phyloP scores from a whole-genome alignment of 2,888 invertebrate genomes.

The Aelia acuminata region DNA sequence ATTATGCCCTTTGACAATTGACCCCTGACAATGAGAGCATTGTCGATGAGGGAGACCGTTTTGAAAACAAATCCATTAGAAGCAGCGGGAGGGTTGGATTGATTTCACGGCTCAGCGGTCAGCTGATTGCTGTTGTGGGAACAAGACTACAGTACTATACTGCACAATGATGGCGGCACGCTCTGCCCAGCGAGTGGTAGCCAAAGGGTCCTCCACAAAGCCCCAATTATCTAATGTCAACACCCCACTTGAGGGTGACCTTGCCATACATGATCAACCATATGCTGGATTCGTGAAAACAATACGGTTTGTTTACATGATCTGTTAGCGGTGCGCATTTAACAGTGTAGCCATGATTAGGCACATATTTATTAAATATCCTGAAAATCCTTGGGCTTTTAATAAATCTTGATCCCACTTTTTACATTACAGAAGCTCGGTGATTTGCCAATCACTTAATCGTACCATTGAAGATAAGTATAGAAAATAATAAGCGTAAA shows the following conservation, averaged over 20 bases:
- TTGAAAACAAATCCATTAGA: constrained; percentile 52
- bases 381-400: too few species aligned
- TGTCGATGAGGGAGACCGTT: background rate
- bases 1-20: constrained; percentile 23
- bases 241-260: background rate
- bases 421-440: too few species aligned
- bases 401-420: too few species aligned
- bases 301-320: too few species aligned
- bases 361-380: too few species aligned
- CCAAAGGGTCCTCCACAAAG: background rate
- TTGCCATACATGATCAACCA: background rate
- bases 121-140: constrained; percentile 54
- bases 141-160: background rate
- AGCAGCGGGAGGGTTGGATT: constrained; percentile 40
- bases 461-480: too few species aligned
- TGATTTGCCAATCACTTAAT: too few species aligned
- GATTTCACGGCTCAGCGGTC: constrained; percentile 46
- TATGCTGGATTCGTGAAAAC: background rate
- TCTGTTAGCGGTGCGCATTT: too few species aligned
- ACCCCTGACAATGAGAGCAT: background rate
- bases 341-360: too few species aligned
- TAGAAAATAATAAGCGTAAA: too few species aligned
- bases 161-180: constrained; percentile 39
- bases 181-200: constrained; percentile 31
- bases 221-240: constrained; percentile 32